phyloP scores from a whole-genome alignment of 2,888 invertebrate species.

The Dinocampus coccinellae region DNA sequence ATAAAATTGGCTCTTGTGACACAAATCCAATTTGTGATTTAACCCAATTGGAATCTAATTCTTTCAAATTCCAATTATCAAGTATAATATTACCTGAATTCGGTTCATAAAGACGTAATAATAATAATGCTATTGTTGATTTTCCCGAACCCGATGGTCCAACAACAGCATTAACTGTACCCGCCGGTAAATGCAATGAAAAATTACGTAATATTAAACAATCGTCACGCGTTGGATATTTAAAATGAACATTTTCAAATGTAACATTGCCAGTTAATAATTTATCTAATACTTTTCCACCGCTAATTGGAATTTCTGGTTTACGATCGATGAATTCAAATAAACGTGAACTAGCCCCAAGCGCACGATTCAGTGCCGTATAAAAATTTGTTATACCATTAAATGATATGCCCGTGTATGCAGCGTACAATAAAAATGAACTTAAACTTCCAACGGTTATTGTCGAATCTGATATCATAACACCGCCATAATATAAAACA shows the following conservation, averaged over 20 bases:
- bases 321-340: slow-evolving; percentile 90
- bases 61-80: slow-evolving; percentile 82
- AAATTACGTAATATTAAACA: slow-evolving; percentile 76
- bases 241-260: slow-evolving; percentile 81
- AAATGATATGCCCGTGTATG: slow-evolving; percentile 91
- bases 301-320: slow-evolving; percentile 81
- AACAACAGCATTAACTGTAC: slow-evolving; percentile 83
- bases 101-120: slow-evolving; percentile 91
- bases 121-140: slow-evolving; percentile 87
- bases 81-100: slow-evolving; percentile 77
- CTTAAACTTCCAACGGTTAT: slow-evolving; percentile 90
- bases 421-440: slow-evolving; percentile 94
- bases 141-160: slow-evolving; percentile 96
- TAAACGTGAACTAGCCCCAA: slow-evolving; percentile 90
- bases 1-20: slow-evolving; percentile 91
- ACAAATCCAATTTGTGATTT: slow-evolving; percentile 90
- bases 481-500: slow-evolving; percentile 92
- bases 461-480: slow-evolving; percentile 84
- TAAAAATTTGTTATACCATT: slow-evolving; percentile 94
- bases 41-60: slow-evolving; percentile 87
- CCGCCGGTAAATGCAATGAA: slow-evolving; percentile 76
- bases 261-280: slow-evolving; percentile 77
- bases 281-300: slow-evolving; percentile 63
- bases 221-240: slow-evolving; percentile 78
- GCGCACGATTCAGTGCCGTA: slow-evolving; percentile 91